Evolutionary conservation across 2,113 vertebrate genomes (phyloP), one percentile per base, ranked within the genome.

Genomic region (Gallinago jamesoni): DNA sequence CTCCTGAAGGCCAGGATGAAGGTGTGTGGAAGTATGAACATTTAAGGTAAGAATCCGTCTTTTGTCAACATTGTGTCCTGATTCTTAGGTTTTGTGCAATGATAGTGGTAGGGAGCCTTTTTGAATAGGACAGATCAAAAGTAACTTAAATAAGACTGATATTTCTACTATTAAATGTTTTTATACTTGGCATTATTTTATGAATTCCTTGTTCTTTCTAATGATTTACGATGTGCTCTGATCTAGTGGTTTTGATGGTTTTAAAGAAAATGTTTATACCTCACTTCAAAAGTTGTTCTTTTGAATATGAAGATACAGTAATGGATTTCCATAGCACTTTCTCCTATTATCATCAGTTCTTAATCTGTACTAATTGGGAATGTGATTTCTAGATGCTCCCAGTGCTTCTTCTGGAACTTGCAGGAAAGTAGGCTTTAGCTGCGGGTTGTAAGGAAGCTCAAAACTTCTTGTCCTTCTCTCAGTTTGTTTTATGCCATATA

Each of bases 1-100:
- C 99, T 93, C 99, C 99, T 2, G 99, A 99, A 97, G 99, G 99
- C 74, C 99, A 99, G 98, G 99, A 99, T 94, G 99, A 99, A 97
- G 99, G 99, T 4, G 99, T 99, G 12, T 99, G 99, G 99, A 99
- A 99, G 60, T 99, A 99, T n/a, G 99, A 99, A 96, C 99, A 99
- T 96, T 98, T 99, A 97, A 98, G 99, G 99, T 99, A 98, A 91
- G 95, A 92, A 70, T 64, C 85, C n/a, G 31, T 70, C 55, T 83
- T 87, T 9, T 56, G 47, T 50, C 43, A 59, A 2, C 3, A 6
- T 7, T 17, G 23, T 24, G 9, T 92, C 33, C 47, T 1, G 4
- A 9, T 74, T 47, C 20, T 30, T 18, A 22, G n/a, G 30, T 35
- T 69, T 56, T 84, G 9, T 81, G 87, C 60, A 41, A 21, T 56